A percentile compares a stretch with the other conserved stretches of the same genome.
Conservation (phyloP, 2,888 invertebrate species). For the Chydorus sphaericus region DNA sequence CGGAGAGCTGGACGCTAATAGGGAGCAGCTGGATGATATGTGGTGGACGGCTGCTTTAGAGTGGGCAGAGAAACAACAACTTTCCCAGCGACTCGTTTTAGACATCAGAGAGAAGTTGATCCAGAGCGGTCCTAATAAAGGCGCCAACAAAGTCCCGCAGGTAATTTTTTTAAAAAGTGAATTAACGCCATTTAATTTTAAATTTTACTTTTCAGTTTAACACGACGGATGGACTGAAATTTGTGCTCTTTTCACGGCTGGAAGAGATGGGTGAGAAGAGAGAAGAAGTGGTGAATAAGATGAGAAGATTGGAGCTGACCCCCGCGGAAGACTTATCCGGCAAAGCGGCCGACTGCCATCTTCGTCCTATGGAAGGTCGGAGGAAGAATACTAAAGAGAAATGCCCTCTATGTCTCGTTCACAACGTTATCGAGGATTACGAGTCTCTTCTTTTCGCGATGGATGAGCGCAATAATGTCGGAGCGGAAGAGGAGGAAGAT, state of each 20-base stretch:
- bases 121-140: constrained; percentile 15
- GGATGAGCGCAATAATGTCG: constrained; percentile 25
- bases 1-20: neutral
- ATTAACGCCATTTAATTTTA: neutral
- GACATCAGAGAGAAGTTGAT: constrained; percentile 22
- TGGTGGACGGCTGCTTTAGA: constrained; percentile 33
- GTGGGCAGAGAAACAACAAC: constrained; percentile 24
- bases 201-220: too few species aligned
- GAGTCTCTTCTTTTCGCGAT: constrained; percentile 38
- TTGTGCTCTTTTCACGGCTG: constrained; percentile 26
- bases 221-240: constrained; percentile 29
- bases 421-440: constrained; percentile 29
- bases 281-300: constrained; percentile 24
- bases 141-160: neutral
- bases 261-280: constrained; percentile 28
- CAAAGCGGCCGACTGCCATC: constrained; percentile 41
- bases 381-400: constrained; percentile 19
- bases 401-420: constrained; percentile 30
- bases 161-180: constrained; percentile 13
- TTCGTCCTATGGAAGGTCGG: constrained; percentile 26
- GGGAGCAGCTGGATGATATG: constrained; percentile 11
- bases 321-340: constrained; percentile 30
- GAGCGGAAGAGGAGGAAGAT: constrained; percentile 19
- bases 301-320: constrained; percentile 25
- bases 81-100: constrained; percentile 24